Conservation (phyloP, 2,888 invertebrate genomes). For the Mythimna albipuncta region DNA sequence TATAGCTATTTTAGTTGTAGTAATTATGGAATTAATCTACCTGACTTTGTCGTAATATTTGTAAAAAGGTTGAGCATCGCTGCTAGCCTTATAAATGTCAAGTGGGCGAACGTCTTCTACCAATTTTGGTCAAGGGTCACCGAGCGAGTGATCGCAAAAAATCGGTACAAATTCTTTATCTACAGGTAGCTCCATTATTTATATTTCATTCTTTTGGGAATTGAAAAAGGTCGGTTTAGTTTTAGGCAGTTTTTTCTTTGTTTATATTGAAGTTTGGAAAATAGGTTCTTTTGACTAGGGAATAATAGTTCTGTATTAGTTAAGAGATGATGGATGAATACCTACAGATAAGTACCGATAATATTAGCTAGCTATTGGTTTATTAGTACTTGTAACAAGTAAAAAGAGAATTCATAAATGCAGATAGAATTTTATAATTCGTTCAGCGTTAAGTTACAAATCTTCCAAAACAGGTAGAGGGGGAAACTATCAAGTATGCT, state of each 20-base stretch:
- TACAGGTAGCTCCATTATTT: constrained; percentile 33
- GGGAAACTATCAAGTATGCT: no score
- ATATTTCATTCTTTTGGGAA: constrained; percentile 29
- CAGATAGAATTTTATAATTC: no score
- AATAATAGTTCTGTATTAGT: constrained; percentile 5
- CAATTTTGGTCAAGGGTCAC: constrained; percentile 52
- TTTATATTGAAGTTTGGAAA: constrained; percentile 14
- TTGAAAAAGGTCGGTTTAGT: constrained; percentile 26
- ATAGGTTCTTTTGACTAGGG: constrained; percentile 5
- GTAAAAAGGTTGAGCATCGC: constrained; percentile 33
- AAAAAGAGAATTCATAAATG: no score
- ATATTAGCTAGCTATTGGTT: no score
- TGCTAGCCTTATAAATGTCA: constrained; percentile 46
- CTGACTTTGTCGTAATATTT: background rate
- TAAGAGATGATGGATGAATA: constrained; percentile 5
- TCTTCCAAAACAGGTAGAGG: no score
- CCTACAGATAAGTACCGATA: background rate
- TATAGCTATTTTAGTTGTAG: no score
- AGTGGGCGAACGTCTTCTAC: constrained; percentile 40
- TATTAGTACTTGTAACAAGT: no score
- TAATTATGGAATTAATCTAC: no score
- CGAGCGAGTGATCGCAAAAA: constrained; percentile 31
- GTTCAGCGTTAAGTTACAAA: no score
- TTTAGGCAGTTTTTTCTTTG: background rate
- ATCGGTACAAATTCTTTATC: constrained; percentile 8